Base-by-base conservation (phyloP, 37 sponge, comb jelly and placozoan species). In the Theonella swinhoei region DNA sequence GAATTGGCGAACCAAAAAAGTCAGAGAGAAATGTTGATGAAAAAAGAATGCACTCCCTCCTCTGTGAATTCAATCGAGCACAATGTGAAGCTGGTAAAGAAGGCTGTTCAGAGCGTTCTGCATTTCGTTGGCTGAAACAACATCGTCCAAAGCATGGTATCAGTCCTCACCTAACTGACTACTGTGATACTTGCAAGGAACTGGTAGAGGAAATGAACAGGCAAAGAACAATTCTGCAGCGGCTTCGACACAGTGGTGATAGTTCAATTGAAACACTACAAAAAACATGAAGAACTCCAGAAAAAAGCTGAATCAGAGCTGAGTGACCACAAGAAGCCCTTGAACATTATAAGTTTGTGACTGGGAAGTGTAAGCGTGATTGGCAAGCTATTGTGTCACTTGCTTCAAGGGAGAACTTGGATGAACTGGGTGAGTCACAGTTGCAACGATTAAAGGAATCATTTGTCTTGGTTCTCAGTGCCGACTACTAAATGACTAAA, bases 151-250 rank as follows among this genome's bases (percentile, higher is more conserved):
- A 77, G 65, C 29, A 47, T 22, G 84, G 79, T 11, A 60, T 88
- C 8, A 59, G 61, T 62, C 79, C 89, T 37, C 64, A 42, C 33
- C 68, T 47, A 24, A 63, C 78, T 3, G 89, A 88, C 40, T 88
- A 88, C 68, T 88, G 89, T 68, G 89, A 88, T 62, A 77, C 88
- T 43, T 87, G 88, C 31, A 75, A 72, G 36, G 2, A 64, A 22
- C 28, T 67, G 0, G 70, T 78, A 38, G 72, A 81, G 31, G 79
- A 88, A 31, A 22, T 88, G 24, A 67, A 42, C 9, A 64, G 73
- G 2, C 7, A 24, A 8, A 72, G 74, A 32, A 36, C 76, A 14
- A 81, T 75, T 17, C 54, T 67, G 28, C 74, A 81, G 23, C 68
- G 77, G 0, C 17, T 89, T 31, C 22, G 20, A 23, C 81, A 85